Conservation (phyloP, 2,797 vertebrate genomes). For the Mus minutoides region DNA sequence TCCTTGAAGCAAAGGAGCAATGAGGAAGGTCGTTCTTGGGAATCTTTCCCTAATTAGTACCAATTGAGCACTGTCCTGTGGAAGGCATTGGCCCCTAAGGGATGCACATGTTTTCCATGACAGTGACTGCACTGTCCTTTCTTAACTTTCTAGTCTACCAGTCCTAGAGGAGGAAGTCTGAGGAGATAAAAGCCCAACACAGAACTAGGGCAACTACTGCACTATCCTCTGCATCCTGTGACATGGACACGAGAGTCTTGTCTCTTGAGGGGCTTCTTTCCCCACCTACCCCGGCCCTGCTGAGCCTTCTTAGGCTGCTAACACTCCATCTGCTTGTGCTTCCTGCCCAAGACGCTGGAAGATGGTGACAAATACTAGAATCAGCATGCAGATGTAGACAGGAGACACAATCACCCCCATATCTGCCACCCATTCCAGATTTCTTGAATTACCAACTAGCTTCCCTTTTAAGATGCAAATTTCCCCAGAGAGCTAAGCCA, state of each 20-base stretch:
- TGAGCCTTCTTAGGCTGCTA: constrained; percentile 1
- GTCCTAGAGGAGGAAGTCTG: not conserved
- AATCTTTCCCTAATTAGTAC: not conserved
- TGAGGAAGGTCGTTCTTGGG: not conserved
- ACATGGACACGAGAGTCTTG: not conserved
- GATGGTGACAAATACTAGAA: constrained; percentile 23
- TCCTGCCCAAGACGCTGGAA: constrained; percentile 44
- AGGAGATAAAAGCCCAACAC: not conserved
- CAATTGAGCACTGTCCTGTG: not conserved
- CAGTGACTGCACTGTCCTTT: not conserved
- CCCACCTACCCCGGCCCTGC: not conserved
- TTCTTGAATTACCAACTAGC: constrained; percentile 55
- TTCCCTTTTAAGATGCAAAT: constrained; percentile 72
- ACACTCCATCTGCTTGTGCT: constrained; percentile 25
- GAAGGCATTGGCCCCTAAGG: not conserved
- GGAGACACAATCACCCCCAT: constrained; percentile 2
- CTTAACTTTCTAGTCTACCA: constrained; percentile 29
- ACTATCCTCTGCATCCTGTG: not conserved
- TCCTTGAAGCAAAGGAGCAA: constrained; percentile 13
- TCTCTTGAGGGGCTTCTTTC: not conserved
- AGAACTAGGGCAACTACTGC: not conserved
- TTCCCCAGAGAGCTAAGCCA: constrained; percentile 61
- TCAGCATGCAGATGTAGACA: constrained; percentile 43
- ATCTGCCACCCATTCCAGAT: constrained; percentile 43
- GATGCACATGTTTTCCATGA: not conserved